Evolutionary conservation across 2,888 invertebrate genomes (phyloP).

Genomic region (Eledone cirrhosa): DNA sequence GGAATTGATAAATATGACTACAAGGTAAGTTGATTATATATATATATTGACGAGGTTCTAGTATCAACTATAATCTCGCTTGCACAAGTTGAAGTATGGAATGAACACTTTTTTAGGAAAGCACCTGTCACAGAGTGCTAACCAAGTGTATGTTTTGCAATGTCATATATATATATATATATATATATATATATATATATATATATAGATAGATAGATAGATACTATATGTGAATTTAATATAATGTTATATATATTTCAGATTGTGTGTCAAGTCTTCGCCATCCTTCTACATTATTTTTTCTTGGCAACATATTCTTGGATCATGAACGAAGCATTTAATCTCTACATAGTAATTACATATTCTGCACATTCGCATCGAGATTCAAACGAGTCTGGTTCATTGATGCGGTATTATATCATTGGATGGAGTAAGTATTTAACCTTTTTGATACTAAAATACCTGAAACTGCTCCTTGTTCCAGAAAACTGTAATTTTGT

Average conservation of each 20-base stretch:
- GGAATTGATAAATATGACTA: conserved; percentile 61
- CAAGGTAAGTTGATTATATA: conserved; percentile 40
- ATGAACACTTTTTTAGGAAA: no score
- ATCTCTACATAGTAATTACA: conserved; percentile 67
- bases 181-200: no score
- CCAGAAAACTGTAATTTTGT: not conserved
- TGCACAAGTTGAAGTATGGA: no score
- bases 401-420: conserved; percentile 63
- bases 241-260: no score
- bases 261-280: conserved; percentile 63
- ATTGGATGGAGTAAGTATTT: conserved; percentile 65
- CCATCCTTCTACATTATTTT: conserved; percentile 65
- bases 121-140: no score
- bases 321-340: conserved; percentile 68
- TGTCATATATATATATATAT: no score
- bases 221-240: no score
- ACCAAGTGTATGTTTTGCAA: no score
- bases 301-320: conserved; percentile 65
- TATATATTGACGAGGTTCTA: no score
- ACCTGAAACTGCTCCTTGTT: not conserved
- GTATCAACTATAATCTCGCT: no score
- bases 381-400: conserved; percentile 61
- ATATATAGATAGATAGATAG: no score
- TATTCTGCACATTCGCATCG: conserved; percentile 65
- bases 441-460: no score